These are phyloP conservation scores for Rhamnusium bicolor DNA, from an alignment of 2,888 invertebrate genomes.

Conservation along the genomic window DNA sequence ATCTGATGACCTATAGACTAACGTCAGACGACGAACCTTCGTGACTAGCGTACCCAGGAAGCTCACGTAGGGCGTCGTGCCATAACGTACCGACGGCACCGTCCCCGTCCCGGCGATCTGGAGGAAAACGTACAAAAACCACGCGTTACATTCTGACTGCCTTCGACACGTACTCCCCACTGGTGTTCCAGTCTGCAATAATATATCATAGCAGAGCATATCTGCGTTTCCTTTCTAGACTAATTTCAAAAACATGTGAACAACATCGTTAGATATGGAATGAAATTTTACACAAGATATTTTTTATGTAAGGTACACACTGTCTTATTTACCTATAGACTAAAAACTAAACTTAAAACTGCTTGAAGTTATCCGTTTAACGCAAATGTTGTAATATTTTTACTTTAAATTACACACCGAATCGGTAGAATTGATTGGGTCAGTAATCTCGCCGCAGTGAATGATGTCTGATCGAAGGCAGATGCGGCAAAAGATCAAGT, in stretches of 20 bases:
- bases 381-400: not conserved
- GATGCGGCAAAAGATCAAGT: slow-evolving; percentile 25
- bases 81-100: slow-evolving; percentile 53
- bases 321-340: no score
- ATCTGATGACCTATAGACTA: slow-evolving; percentile 69
- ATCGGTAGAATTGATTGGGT: slow-evolving; percentile 54
- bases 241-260: not conserved
- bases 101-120: slow-evolving; percentile 36
- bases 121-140: slow-evolving; percentile 29
- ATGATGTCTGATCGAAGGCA: slow-evolving; percentile 50
- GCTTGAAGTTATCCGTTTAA: not conserved
- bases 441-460: slow-evolving; percentile 57
- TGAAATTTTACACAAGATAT: no score
- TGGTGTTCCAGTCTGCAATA: not conserved
- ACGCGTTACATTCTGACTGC: slow-evolving; percentile 6
- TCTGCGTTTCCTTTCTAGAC: not conserved
- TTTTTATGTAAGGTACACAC: no score
- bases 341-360: no score
- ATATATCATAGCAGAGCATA: not conserved
- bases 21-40: slow-evolving; percentile 66
- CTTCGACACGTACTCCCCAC: not conserved
- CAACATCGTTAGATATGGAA: not conserved
- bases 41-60: slow-evolving; percentile 65
- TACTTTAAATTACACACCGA: slow-evolving; percentile 9
- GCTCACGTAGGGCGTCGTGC: slow-evolving; percentile 59